Percentiles rank a stretch among this genome's conserved stretches.
phyloP scores from a whole-genome alignment of 2,113 vertebrate genomes.

The Macrotis lagotis region DNA sequence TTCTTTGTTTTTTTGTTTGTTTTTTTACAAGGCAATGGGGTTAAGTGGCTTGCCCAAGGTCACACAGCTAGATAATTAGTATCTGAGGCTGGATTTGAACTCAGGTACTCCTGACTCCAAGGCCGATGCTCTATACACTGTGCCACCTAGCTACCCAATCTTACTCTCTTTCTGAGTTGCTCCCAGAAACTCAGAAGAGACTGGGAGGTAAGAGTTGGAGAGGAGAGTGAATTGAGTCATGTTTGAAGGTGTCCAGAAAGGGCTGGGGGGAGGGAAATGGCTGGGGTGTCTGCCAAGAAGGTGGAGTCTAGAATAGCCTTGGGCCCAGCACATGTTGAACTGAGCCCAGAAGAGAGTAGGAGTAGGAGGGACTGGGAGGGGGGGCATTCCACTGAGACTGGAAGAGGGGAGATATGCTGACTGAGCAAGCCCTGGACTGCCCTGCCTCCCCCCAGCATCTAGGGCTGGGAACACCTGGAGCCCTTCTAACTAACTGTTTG shows the following conservation, averaged over 20 bases:
- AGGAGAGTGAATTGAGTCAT: background rate
- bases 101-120: too few relatives aligned
- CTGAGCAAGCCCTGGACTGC: background rate
- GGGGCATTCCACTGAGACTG: background rate
- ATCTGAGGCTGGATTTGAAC: too few relatives aligned
- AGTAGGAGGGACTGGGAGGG: background rate
- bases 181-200: background rate
- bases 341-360: background rate
- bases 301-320: background rate
- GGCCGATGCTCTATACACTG: too few relatives aligned
- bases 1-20: too few relatives aligned
- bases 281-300: background rate
- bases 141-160: too few relatives aligned
- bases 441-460: constrained; percentile 19
- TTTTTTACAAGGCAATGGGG: too few relatives aligned
- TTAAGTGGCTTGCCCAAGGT: too few relatives aligned
- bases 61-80: too few relatives aligned
- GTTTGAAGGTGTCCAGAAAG: background rate
- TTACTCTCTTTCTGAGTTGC: background rate
- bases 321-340: background rate
- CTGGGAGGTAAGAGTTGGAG: background rate
- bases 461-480: background rate
- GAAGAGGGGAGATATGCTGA: background rate
- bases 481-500: background rate
- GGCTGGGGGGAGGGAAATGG: background rate